Evolutionary conservation across 2,797 vertebrate species (phyloP).

Genomic region (Setipinna tenuifilis): DNA sequence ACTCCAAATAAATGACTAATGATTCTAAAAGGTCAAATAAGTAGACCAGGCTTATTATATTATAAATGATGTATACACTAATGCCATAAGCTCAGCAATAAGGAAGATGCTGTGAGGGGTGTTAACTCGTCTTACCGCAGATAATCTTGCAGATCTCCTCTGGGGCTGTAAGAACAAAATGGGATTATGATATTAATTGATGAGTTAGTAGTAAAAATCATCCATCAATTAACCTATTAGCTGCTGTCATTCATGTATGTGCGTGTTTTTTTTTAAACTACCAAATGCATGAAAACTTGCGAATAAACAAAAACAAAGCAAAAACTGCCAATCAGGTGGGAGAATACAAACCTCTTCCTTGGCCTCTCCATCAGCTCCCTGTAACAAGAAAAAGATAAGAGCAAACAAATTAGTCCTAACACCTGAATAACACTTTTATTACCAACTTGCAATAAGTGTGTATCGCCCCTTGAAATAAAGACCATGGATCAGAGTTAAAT

Average conservation of each 20-base stretch:
- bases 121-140: slow-evolving; percentile 79
- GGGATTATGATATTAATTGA: slow-evolving; percentile 13
- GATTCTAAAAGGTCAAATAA: neutral
- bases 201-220: neutral
- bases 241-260: neutral
- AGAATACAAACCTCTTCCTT: slow-evolving; percentile 85
- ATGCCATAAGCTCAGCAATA: neutral
- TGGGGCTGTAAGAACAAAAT: slow-evolving; percentile 79
- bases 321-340: slow-evolving; percentile 24
- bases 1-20: neutral
- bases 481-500: neutral
- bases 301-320: neutral
- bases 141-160: slow-evolving; percentile 93
- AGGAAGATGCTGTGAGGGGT: neutral
- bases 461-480: neutral
- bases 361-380: slow-evolving; percentile 78
- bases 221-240: neutral
- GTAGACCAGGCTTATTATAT: neutral
- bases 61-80: neutral
- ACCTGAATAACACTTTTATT: neutral
- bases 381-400: slow-evolving; percentile 62
- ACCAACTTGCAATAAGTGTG: neutral
- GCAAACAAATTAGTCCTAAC: neutral
- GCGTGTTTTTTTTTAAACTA: neutral
- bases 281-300: neutral